Conservation (phyloP, 2,888 invertebrate genomes). For the Apodemia zela region DNA sequence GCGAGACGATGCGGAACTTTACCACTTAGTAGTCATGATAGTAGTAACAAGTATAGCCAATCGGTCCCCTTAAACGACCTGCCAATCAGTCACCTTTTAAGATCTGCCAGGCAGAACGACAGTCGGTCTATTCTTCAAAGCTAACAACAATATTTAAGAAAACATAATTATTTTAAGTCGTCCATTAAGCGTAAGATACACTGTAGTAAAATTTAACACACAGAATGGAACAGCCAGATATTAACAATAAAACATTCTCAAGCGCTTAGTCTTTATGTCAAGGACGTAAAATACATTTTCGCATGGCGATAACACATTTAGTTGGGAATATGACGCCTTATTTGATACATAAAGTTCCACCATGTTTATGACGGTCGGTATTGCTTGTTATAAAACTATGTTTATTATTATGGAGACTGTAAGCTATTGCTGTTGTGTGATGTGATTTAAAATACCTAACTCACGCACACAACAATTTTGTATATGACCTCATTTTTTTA, state of each 20-base stretch:
- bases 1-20: no score
- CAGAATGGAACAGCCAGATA: constrained; percentile 10
- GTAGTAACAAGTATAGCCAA: no score
- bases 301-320: constrained; percentile 1
- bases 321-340: constrained; percentile 12
- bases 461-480: background rate
- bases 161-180: constrained; percentile 8
- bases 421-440: constrained; percentile 7
- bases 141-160: background rate
- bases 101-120: no score
- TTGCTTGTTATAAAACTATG: constrained; percentile 16
- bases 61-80: no score
- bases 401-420: constrained; percentile 14
- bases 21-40: no score
- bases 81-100: no score
- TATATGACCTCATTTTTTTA: background rate
- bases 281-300: background rate
- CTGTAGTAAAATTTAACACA: constrained; percentile 10
- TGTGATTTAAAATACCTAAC: background rate
- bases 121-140: no score
- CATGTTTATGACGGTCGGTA: constrained; percentile 14
- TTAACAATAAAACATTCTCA: background rate
- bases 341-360: constrained; percentile 16
- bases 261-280: background rate
- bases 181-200: constrained; percentile 13